Base-by-base conservation (phyloP, 2,888 invertebrate species). In the Amphipyra tragopoginis region DNA sequence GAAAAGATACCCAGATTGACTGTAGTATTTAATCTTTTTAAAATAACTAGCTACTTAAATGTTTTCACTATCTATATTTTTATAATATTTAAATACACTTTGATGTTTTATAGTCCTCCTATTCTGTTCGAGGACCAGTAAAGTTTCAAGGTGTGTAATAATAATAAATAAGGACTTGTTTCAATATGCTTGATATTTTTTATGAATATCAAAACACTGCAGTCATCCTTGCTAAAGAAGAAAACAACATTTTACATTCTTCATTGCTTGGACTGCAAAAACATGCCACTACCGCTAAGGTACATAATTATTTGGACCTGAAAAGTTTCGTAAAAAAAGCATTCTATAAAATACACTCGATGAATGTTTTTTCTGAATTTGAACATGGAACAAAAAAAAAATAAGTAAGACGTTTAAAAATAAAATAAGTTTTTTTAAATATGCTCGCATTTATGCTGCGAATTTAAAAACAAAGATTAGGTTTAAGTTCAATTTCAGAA, bases 101-200 rank as follows among this genome's bases (percentile, higher is more conserved):
- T 73, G 62, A 65, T 58, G 47, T 76, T 73, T 72, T 77, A 55
- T 77, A 74, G 67, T 74, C 62, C 77, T 72, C 61, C 74, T 48
- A 64, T 77, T 43, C 55, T 75, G 72, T 72, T 65, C 58, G 76
- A 72, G 65, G 72, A 76, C 53, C 60, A 72, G 60, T 76, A 72
- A 52, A 70, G 65, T 76, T 34, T 72, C 58, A 71, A 75, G 76
- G 75, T 72, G 76, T 76, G 76, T 75, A 72, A 56, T 26, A 50
- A 50, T 34, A 33, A 53, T 8, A n/a, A 56, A 43, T 38, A 45
- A 56, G 39, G 48, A 57, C 45, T 49, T 57, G 36, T 55, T 52
- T 9, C 40, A 49, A 39, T 52, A 33, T n/a, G 72, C 71, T 72
- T 75, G 48, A 56, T 50, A 73, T 56, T 68, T 56, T 68, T 2